A percentile compares a stretch with the other conserved stretches of the same genome.
Conservation (phyloP, 2,888 invertebrate genomes). For the Limnephilus lunatus region DNA sequence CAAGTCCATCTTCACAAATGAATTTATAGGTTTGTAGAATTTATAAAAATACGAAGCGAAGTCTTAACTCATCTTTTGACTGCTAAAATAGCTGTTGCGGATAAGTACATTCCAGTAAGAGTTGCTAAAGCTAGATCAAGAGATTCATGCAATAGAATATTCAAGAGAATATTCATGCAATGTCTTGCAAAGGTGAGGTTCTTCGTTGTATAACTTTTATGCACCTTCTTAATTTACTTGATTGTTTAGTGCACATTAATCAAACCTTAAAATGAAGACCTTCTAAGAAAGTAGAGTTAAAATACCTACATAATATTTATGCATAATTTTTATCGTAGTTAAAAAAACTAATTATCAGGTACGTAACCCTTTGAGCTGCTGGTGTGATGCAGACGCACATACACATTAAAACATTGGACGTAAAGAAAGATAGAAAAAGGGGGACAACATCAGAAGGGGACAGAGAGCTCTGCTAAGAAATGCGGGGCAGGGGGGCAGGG, state of each 20-base stretch:
- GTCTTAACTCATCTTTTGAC: no score
- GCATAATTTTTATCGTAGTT: not conserved
- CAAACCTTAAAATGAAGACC: no score
- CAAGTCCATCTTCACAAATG: not conserved
- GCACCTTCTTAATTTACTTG: no score
- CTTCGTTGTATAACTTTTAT: no score
- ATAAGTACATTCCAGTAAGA: no score
- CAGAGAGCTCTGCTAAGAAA: conserved; percentile 66
- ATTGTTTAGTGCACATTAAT: no score
- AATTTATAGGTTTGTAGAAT: not conserved
- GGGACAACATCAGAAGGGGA: conserved; percentile 67
- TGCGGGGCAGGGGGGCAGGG: conserved; percentile 56
- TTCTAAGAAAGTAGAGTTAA: no score
- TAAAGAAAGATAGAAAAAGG: conserved; percentile 67
- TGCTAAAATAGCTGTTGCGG: no score
- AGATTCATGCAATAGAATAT: no score
- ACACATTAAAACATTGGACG: conserved; percentile 66
- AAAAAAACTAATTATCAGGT: not conserved
- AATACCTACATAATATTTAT: not conserved
- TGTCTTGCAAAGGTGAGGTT: no score
- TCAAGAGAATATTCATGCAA: no score
- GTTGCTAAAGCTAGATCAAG: no score
- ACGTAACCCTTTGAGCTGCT: conserved; percentile 53
- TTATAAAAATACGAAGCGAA: not conserved
- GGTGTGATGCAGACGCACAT: conserved; percentile 61